phyloP scores from a whole-genome alignment of 2,797 vertebrate species.

The Poecilia picta region DNA sequence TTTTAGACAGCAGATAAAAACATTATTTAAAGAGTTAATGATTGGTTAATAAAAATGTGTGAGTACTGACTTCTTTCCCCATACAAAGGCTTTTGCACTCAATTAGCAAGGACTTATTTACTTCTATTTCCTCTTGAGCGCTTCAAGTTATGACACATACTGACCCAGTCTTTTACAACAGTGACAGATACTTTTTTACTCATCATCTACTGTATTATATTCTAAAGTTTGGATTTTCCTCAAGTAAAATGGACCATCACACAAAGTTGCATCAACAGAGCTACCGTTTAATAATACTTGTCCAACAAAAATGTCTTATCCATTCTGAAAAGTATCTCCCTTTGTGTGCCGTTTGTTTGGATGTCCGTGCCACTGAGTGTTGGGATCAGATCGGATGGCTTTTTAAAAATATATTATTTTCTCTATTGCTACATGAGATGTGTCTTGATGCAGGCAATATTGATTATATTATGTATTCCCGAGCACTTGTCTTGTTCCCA shows the following conservation, averaged over 20 bases:
- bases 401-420: neutral
- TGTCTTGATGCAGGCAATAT: neutral
- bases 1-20: neutral
- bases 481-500: neutral
- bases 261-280: neutral
- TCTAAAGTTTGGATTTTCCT: neutral
- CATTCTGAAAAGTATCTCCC: neutral
- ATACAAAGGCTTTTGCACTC: neutral
- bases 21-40: neutral
- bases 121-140: neutral
- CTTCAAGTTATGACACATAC: neutral
- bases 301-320: neutral
- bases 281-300: neutral
- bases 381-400: neutral
- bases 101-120: neutral
- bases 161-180: neutral
- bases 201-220: neutral
- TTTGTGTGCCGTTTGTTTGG: neutral
- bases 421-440: neutral
- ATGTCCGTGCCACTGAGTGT: too few species aligned
- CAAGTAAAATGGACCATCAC: neutral
- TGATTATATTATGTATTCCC: neutral
- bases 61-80: neutral
- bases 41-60: neutral
- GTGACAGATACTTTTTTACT: neutral